These are phyloP conservation scores for Takifugu bimaculatus DNA, from an alignment of 2,113 vertebrate genomes.

Conservation along the genomic window DNA sequence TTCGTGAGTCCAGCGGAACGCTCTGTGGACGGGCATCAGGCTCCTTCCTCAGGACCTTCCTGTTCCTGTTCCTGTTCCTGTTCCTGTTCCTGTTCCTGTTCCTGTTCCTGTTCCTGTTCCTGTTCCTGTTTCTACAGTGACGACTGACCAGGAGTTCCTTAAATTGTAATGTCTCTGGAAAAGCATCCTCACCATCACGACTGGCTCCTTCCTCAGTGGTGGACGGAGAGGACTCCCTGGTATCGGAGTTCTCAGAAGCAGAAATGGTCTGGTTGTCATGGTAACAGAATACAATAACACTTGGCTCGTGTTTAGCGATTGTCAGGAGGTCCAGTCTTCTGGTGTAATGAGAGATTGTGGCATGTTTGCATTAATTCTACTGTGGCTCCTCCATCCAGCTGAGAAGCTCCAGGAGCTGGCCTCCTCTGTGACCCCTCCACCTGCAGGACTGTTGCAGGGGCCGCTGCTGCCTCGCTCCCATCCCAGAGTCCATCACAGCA, in stretches of 20 bases:
- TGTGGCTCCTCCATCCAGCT: not conserved
- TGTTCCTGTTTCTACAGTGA: conserved; percentile 56
- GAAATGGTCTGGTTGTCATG: conserved; percentile 5
- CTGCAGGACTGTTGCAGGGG: not conserved
- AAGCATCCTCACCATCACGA: conserved; percentile 52
- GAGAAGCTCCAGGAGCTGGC: too few species aligned
- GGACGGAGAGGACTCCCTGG: conserved; percentile 48
- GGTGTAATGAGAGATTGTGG: conserved; percentile 1
- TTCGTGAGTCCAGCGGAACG: conserved; percentile 28
- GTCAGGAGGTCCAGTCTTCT: conserved; percentile 52
- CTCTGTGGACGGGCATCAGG: conserved; percentile 43
- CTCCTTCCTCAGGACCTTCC: conserved; percentile 52
- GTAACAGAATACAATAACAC: conserved; percentile 73
- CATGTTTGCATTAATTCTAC: not conserved
- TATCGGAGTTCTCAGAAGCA: conserved; percentile 5
- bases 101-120: conserved; percentile 37
- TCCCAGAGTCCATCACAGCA: conserved; percentile 13
- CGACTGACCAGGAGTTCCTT: conserved; percentile 65
- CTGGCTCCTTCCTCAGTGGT: conserved; percentile 24
- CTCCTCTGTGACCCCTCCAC: too few species aligned
- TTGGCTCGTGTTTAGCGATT: conserved; percentile 72
- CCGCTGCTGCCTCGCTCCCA: not conserved
- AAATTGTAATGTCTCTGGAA: conserved; percentile 64
- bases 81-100: conserved; percentile 40
- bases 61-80: conserved; percentile 58